Evolutionary conservation across 64 coral and sea anemone species (phyloP), one percentile per base, ranked within the genome.

Genomic region (Stichodactyla helianthus): DNA sequence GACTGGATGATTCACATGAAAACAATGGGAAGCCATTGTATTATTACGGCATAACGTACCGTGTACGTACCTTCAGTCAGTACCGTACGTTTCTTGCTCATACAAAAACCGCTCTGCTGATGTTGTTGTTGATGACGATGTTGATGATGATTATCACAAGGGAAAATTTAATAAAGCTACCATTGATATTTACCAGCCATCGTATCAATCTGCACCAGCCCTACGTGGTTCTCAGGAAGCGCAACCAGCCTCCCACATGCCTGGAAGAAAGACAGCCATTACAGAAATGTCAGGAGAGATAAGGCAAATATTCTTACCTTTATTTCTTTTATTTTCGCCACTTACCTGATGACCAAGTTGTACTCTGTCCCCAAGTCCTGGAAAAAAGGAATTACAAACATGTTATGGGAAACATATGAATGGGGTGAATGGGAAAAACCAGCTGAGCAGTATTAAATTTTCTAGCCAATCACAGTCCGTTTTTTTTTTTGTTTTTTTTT

Each of bases 181-280:
- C 9, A 10, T 16, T 71, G 51, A 19, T 23, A 64, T 28, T 13
- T 89, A 95, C 94, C 94, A 86, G 94, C 83, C 7, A 87, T 62
- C 26, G 77, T 92, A 44, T 95, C 94, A 5, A 95, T 56, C 70
- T 95, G 94, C 76, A 95, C 87, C 51, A 95, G 88, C 7, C 87
- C 94, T 55, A 95, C 86, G 65, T 86, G 79, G 19, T 59, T 83
- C 54, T 95, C 94, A 20, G 94, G 94, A 79, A 95, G 68, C 19
- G 87, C 94, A 15, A 82, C 90, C 18, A 95, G 80, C 26, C 94
- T 92, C 20, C 94, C 94, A 79, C 57, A 95, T 22, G 74, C 62
- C 94, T 95, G 18, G 16, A 44, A 53, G 89, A 20, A 78, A 15
- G 59, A 55, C 31, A 35, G 27, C 12, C 8, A 78, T 64, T 53